A percentile compares a stretch with the other conserved stretches of the same genome.
Evolutionary conservation across 2,797 vertebrate genomes (phyloP).

Genomic region (Eutrigla gurnardus): DNA sequence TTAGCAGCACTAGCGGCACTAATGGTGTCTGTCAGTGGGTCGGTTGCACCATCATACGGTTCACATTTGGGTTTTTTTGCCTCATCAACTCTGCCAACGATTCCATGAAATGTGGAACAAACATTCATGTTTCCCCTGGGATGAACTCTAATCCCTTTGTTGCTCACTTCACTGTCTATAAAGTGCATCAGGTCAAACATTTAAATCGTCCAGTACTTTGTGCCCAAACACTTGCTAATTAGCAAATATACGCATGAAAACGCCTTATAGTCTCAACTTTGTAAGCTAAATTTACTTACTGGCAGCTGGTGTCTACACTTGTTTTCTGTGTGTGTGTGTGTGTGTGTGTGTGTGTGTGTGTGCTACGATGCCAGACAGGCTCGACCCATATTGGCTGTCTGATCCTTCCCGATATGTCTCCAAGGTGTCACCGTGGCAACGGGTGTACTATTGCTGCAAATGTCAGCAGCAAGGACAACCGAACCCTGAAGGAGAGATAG

Average conservation of each 20-base stretch:
- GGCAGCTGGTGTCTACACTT: not conserved
- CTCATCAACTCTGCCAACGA: too few relatives aligned
- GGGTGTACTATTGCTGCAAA: slow-evolving; percentile 56
- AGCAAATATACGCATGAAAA: not conserved
- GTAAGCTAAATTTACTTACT: slow-evolving; percentile 5
- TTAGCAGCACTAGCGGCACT: too few relatives aligned
- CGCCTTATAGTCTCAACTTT: not conserved
- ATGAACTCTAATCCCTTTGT: not conserved
- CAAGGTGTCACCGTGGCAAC: slow-evolving; percentile 69
- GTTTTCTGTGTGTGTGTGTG: not conserved
- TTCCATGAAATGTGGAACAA: not conserved
- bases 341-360: not conserved
- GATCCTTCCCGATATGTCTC: slow-evolving; percentile 49
- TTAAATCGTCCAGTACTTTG: not conserved
- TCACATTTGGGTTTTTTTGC: not conserved
- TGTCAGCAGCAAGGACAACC: slow-evolving; percentile 65
- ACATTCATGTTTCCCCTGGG: not conserved
- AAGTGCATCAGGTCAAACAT: not conserved
- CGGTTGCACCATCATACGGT: not conserved
- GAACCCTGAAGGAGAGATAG: slow-evolving; percentile 57
- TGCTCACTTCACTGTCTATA: not conserved
- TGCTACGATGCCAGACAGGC: slow-evolving; percentile 41
- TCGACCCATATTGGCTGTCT: slow-evolving; percentile 69
- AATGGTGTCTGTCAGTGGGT: not conserved
- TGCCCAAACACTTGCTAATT: not conserved